phyloP scores from a whole-genome alignment of 2,888 invertebrate species.

The Drosophila anomelani region DNA sequence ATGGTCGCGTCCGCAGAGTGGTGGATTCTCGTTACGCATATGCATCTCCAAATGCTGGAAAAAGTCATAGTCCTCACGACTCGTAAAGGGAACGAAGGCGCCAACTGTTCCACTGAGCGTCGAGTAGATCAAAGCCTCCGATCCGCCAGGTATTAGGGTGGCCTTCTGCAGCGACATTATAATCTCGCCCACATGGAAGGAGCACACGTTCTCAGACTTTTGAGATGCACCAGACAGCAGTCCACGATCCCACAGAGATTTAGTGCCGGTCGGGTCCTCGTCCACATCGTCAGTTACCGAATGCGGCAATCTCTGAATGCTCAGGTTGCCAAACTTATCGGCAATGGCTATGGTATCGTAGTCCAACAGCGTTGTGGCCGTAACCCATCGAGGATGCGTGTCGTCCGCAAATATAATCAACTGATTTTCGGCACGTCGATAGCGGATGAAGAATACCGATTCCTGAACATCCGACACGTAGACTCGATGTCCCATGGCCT shows the following conservation, averaged over 20 bases:
- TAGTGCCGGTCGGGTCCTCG: constrained; percentile 99
- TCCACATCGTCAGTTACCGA: constrained; percentile 98
- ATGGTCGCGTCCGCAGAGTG: constrained; percentile 98
- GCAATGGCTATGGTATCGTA: constrained; percentile 98
- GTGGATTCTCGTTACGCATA: constrained; percentile 98
- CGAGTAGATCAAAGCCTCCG: constrained; percentile 98
- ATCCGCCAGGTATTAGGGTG: constrained; percentile 98
- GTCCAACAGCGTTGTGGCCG: constrained; percentile 95
- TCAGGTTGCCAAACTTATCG: constrained; percentile 99
- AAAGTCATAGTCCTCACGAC: constrained; percentile 99
- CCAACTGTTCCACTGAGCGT: constrained; percentile 97
- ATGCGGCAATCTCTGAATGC: constrained; percentile 94
- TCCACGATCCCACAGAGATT: constrained; percentile 97
- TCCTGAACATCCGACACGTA: constrained; percentile 98
- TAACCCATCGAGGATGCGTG: constrained; percentile 98
- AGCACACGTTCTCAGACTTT: constrained; percentile 96
- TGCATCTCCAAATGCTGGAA: constrained; percentile 99
- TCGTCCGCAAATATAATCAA: constrained; percentile 99
- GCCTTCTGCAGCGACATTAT: constrained; percentile 98
- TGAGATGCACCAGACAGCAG: constrained; percentile 98
- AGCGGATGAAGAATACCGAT: constrained; percentile 97
- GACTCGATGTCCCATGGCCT: constrained; percentile 96
- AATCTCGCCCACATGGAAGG: constrained; percentile 98
- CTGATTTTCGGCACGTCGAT: constrained; percentile 98
- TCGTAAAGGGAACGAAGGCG: constrained; percentile 96